These are phyloP conservation scores for Ectobius pallidus DNA, from an alignment of 2,888 invertebrate species.

Conservation along the genomic window DNA sequence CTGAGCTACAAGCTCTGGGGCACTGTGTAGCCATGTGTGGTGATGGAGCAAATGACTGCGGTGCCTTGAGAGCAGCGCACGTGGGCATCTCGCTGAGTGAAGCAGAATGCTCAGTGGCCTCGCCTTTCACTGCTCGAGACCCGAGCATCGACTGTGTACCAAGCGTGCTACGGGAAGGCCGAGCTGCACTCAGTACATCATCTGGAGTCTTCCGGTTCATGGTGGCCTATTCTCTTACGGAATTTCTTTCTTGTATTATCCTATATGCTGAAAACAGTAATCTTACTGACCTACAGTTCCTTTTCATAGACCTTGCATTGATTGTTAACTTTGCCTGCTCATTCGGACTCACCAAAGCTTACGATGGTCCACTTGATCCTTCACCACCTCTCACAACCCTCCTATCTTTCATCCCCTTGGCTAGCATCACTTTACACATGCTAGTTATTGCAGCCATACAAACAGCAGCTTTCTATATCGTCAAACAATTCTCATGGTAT, in stretches of 20 bases:
- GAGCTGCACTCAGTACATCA: constrained; percentile 64
- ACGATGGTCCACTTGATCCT: constrained; percentile 55
- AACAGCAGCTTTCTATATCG: constrained; percentile 43
- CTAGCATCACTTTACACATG: constrained; percentile 62
- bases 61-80: constrained; percentile 59
- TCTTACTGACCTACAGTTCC: constrained; percentile 66
- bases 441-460: constrained; percentile 59
- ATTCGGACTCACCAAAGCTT: constrained; percentile 67
- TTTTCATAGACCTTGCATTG: constrained; percentile 69
- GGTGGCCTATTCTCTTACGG: constrained; percentile 65
- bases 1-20: constrained; percentile 50
- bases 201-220: constrained; percentile 70
- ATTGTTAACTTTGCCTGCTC: constrained; percentile 67
- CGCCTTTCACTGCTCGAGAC: constrained; percentile 60
- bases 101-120: constrained; percentile 60
- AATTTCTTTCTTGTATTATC: constrained; percentile 61
- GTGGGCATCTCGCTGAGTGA: constrained; percentile 59
- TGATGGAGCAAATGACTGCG: constrained; percentile 72
- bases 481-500: constrained; percentile 63
- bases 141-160: constrained; percentile 59
- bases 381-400: constrained; percentile 63
- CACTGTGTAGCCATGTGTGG: constrained; percentile 64
- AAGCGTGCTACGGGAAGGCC: constrained; percentile 55
- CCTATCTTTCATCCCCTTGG: constrained; percentile 58
- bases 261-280: constrained; percentile 68